phyloP scores from a whole-genome alignment of 2,797 vertebrate genomes.

The Emydoidea blandingii region DNA sequence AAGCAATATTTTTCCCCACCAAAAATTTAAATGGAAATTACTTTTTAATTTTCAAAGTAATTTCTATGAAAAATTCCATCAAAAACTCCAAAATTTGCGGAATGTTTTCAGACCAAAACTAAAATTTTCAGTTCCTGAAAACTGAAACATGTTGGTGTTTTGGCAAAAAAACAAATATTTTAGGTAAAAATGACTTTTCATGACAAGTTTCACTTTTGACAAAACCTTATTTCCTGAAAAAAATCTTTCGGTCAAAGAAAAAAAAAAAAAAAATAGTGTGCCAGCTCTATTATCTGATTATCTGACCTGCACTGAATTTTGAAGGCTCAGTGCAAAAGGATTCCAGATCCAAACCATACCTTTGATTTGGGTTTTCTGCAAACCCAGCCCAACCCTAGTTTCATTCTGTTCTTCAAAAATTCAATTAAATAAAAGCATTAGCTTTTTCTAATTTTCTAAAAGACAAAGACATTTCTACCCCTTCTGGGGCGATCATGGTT shows the following conservation, averaged over 20 bases:
- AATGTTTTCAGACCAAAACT: neutral
- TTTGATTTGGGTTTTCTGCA: neutral
- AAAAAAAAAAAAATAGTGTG: neutral
- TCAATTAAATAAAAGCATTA: neutral
- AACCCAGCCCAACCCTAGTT: neutral
- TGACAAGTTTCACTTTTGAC: neutral
- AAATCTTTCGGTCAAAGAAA: neutral
- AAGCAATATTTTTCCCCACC: neutral
- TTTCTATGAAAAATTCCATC: neutral
- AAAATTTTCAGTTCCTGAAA: neutral
- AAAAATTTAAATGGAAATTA: neutral
- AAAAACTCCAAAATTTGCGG: neutral
- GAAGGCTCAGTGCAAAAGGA: neutral
- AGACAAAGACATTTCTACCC: no score
- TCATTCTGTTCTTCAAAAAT: neutral
- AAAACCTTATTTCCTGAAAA: neutral
- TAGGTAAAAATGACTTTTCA: neutral
- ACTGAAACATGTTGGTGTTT: no score
- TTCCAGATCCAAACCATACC: neutral
- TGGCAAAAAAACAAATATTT: neutral
- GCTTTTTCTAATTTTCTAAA: no score
- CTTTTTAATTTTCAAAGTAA: neutral
- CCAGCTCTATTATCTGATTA: neutral
- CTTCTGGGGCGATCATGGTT: no score
- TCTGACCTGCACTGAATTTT: neutral